Conservation (phyloP, 2,113 vertebrate species). For the Anhinga anhinga region DNA sequence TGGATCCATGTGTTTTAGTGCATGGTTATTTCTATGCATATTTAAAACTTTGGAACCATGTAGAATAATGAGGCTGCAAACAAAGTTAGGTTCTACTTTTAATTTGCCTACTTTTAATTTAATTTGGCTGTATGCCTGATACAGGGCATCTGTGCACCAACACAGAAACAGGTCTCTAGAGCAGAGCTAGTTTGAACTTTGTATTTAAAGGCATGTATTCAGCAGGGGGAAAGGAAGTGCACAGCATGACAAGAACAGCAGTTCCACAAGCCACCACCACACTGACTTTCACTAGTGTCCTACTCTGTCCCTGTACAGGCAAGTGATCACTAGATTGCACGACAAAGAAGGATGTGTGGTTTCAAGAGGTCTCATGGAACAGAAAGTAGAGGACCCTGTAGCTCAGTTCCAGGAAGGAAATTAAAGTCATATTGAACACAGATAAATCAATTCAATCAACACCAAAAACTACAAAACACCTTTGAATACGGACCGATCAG, state of each 20-base stretch:
- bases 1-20: neutral
- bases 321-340: neutral
- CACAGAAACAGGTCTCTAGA: accelerated
- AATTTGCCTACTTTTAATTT: neutral
- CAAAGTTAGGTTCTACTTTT: neutral
- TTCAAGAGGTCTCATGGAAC: neutral
- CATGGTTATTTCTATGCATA: neutral
- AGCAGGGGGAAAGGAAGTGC: neutral
- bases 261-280: neutral
- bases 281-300: neutral
- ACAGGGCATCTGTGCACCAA: neutral
- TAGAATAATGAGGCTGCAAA: neutral
- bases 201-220: neutral
- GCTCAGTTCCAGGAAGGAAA: neutral
- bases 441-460: neutral
- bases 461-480: neutral
- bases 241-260: neutral
- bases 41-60: neutral
- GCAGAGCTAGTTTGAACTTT: neutral
- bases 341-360: neutral
- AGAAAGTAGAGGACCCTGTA: neutral
- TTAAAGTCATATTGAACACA: neutral
- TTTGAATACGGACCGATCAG: neutral
- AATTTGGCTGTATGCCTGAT: neutral
- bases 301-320: neutral